Percentiles rank a stretch among this genome's conserved stretches.
Evolutionary conservation across 2,113 vertebrate genomes (phyloP).

Genomic region (Myrmecophaga tridactyla): DNA sequence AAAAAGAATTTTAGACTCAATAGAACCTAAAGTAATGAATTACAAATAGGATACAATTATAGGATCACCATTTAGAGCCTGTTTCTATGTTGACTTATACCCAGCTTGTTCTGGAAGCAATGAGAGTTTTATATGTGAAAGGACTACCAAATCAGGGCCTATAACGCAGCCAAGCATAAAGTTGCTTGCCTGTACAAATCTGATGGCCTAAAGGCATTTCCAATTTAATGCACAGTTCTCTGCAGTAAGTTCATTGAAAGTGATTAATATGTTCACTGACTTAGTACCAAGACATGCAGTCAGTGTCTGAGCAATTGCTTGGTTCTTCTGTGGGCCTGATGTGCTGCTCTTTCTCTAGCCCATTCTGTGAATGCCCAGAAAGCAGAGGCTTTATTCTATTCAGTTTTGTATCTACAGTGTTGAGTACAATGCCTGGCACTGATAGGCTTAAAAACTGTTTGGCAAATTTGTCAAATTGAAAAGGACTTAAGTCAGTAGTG

Average conservation of each 20-base stretch:
- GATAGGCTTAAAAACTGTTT: neutral
- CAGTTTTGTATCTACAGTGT: neutral
- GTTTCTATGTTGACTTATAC: slow-evolving; percentile 24
- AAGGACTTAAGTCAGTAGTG: neutral
- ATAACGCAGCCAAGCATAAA: neutral
- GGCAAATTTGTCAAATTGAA: neutral
- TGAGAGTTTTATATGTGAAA: slow-evolving; percentile 24
- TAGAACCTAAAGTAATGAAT: slow-evolving; percentile 43
- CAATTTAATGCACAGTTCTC: neutral
- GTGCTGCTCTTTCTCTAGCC: neutral
- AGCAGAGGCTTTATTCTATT: neutral
- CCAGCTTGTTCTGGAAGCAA: slow-evolving; percentile 21
- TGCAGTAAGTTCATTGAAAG: neutral
- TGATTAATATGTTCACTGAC: neutral
- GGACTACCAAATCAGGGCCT: neutral
- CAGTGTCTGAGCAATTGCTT: neutral
- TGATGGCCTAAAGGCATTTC: slow-evolving; percentile 18
- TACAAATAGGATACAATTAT: slow-evolving; percentile 60
- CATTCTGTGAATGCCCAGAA: neutral
- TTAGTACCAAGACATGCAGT: neutral
- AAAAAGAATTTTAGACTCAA: slow-evolving; percentile 40
- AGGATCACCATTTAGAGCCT: slow-evolving; percentile 24
- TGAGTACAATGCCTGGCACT: neutral
- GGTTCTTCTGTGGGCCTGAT: neutral
- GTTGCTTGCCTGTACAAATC: neutral